Evolutionary conservation across 2,797 vertebrate genomes (phyloP).

Genomic region (Sphenopsis melanotis): DNA sequence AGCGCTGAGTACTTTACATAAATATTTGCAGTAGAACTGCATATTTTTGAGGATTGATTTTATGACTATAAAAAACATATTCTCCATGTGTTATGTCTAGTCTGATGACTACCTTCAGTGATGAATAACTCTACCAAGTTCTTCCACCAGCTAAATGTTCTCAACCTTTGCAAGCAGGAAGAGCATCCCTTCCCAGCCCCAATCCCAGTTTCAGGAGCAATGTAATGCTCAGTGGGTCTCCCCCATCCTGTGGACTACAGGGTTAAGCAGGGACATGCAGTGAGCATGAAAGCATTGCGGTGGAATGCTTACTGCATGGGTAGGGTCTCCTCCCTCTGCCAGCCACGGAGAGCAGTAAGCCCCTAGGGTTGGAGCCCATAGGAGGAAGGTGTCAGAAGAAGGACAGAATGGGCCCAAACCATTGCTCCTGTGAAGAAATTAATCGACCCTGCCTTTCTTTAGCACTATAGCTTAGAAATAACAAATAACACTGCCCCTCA

Average conservation of each 20-base stretch:
- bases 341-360: neutral
- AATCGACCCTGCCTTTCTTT: neutral
- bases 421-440: neutral
- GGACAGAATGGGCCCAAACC: neutral
- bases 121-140: neutral
- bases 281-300: neutral
- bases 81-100: neutral
- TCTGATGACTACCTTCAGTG: neutral
- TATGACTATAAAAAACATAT: neutral
- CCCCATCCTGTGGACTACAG: neutral
- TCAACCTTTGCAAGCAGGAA: neutral
- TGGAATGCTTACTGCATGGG: too few species aligned
- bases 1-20: neutral
- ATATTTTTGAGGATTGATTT: neutral
- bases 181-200: neutral
- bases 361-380: rapidly evolving
- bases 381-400: neutral
- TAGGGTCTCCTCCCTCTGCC: neutral
- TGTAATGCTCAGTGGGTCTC: neutral
- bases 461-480: neutral
- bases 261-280: neutral
- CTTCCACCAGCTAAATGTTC: neutral
- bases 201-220: neutral
- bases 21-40: neutral
- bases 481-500: neutral